Evolutionary conservation across 2,797 vertebrate genomes (phyloP), one percentile per base, ranked within the genome.

Genomic region (Menidia menidia): DNA sequence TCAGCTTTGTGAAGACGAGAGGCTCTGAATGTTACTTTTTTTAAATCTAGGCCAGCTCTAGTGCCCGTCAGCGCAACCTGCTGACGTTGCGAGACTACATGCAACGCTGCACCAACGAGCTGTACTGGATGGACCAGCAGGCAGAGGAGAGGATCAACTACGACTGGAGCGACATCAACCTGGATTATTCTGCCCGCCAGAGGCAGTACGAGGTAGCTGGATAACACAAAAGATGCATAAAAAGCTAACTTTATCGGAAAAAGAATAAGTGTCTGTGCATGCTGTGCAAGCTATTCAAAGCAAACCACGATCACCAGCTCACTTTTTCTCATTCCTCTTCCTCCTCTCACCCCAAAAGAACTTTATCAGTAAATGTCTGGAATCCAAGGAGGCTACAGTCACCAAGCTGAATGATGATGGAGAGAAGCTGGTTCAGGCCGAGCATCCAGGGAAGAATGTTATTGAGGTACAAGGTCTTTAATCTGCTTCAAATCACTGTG

Each of bases 91-190:
- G 96, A 63, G 97, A 99, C 77, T 99, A 97, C 90, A 99, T 99
- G 98, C 98, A 98, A 89, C 96, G 95, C 85, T 98, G 97, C 93
- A 99, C 98, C 89, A 99, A 98, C 9, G 98, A 99, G 92, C 95
- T 99, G 33, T 99, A 98, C 93, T 99, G 98, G 98, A 94, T 99
- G 92, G 97, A 99, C 88, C 97, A 98, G 92, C 97, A 99, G 90
- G 96, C 96, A 0, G 95, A 95, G 19, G 97, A 96, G 87, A 94
- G 97, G 78, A 83, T 94, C 82, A 93, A 92, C 73, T 98, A 98
- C 0, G 97, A 99, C 93, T 99, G 97, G 97, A 98, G 97, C 0
- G 95, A 99, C 75, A 87, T 89, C 79, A 99, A 99, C 93, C 93
- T 96, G 14, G 97, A 98, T 92, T 98, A 97, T 81, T 95, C 95